Evolutionary conservation across 2,888 invertebrate species (phyloP).

Genomic region (Lottia scabra): DNA sequence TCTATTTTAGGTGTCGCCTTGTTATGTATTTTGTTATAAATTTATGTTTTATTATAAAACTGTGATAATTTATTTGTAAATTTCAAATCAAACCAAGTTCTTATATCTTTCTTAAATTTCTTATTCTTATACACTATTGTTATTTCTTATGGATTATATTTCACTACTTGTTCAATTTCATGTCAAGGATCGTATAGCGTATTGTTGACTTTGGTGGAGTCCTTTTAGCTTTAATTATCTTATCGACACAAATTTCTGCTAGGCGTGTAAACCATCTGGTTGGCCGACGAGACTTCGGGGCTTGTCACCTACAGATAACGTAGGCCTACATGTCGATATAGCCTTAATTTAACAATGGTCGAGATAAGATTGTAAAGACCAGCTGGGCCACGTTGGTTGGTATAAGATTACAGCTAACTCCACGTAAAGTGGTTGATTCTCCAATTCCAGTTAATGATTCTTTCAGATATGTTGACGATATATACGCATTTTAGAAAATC

Average conservation of each 20-base stretch:
- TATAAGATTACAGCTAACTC: too few relatives aligned
- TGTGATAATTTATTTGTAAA: constrained; percentile 1
- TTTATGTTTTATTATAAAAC: not conserved
- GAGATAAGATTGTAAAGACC: too few relatives aligned
- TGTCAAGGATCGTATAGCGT: not conserved
- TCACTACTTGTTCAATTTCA: not conserved
- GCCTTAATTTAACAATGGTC: too few relatives aligned
- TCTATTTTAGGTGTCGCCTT: not conserved
- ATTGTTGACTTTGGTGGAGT: constrained; percentile 4
- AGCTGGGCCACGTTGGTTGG: too few relatives aligned
- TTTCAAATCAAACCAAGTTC: not conserved
- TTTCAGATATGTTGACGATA: too few relatives aligned
- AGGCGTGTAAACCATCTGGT: constrained; percentile 4
- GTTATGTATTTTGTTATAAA: constrained; percentile 1
- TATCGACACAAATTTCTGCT: not conserved
- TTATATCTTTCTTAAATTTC: not conserved
- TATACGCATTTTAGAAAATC: too few relatives aligned
- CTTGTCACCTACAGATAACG: constrained; percentile 1
- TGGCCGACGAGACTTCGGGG: not conserved
- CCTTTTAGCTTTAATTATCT: constrained; percentile 1
- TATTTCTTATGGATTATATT: not conserved
- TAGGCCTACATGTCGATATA: not conserved
- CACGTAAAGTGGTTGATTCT: too few relatives aligned
- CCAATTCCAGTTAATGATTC: too few relatives aligned
- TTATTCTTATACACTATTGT: not conserved